Conservation (phyloP, 2,113 vertebrate species). For the Sclerurus mexicanus region DNA sequence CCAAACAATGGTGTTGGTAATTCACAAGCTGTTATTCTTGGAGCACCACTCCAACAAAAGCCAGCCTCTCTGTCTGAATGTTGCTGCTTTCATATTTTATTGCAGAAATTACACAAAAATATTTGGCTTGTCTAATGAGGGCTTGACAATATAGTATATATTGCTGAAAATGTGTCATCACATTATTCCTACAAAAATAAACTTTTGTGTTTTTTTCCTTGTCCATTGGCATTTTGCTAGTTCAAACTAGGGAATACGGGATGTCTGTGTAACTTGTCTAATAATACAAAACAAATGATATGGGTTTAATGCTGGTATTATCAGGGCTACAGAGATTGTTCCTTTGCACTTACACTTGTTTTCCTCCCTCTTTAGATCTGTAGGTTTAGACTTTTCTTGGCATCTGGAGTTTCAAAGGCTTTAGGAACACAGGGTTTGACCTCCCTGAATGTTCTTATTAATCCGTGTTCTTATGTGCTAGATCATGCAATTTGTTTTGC, state of each 20-base stretch:
- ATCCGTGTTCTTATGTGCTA: conserved; percentile 27
- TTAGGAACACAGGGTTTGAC: neutral
- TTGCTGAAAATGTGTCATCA: conserved; percentile 68
- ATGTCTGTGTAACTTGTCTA: conserved; percentile 38
- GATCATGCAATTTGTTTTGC: conserved; percentile 45
- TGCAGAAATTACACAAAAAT: conserved; percentile 70
- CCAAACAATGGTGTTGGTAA: conserved; percentile 54
- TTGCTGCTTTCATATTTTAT: conserved; percentile 67
- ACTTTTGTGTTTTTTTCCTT: conserved; percentile 1
- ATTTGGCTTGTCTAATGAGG: conserved; percentile 67
- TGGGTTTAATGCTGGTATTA: neutral
- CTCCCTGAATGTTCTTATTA: conserved; percentile 11
- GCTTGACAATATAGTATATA: conserved; percentile 57
- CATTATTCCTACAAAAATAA: conserved; percentile 67
- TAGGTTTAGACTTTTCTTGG: neutral
- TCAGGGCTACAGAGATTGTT: neutral
- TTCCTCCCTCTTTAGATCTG: neutral
- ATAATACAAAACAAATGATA: conserved; percentile 45
- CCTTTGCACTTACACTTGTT: neutral
- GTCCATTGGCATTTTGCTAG: conserved; percentile 60
- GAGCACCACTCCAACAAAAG: conserved; percentile 60
- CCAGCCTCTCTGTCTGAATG: conserved; percentile 63
- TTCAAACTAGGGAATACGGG: conserved; percentile 27
- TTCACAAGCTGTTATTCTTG: conserved; percentile 69
- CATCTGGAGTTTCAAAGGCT: conserved; percentile 2